These are phyloP conservation scores for Drosophila lutescens DNA, from an alignment of 2,888 invertebrate genomes.

Conservation along the genomic window DNA sequence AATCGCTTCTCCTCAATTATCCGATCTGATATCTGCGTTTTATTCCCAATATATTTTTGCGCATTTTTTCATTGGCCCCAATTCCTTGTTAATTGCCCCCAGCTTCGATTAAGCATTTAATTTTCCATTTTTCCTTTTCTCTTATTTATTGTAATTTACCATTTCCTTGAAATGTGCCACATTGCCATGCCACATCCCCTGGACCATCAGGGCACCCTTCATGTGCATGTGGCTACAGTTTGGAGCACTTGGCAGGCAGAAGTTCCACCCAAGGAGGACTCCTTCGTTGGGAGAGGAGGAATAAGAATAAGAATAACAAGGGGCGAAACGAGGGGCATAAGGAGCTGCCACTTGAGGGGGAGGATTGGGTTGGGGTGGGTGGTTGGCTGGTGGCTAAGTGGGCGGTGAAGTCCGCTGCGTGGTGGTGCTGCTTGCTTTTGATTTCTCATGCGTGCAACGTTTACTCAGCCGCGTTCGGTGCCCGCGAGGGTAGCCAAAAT, in stretches of 20 bases:
- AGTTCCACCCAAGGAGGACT: slow-evolving; percentile 7
- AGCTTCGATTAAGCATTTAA: slow-evolving; percentile 23
- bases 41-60: background rate
- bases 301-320: slow-evolving; percentile 19
- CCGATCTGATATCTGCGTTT: background rate
- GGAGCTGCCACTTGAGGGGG: slow-evolving; percentile 22
- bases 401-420: slow-evolving; percentile 6
- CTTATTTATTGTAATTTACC: slow-evolving; percentile 53
- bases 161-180: slow-evolving; percentile 39
- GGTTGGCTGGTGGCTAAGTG: background rate
- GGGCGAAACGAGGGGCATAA: slow-evolving; percentile 16
- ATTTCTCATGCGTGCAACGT: slow-evolving; percentile 70
- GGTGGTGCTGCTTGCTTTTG: slow-evolving; percentile 57
- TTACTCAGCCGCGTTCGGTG: slow-evolving; percentile 56
- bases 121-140: slow-evolving; percentile 9
- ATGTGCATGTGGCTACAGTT: slow-evolving; percentile 34
- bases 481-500: slow-evolving; percentile 45
- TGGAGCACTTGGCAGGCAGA: slow-evolving; percentile 16
- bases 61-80: background rate
- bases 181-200: background rate
- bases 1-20: background rate
- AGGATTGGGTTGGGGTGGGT: background rate
- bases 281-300: slow-evolving; percentile 2
- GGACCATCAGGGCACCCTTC: background rate
- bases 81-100: slow-evolving; percentile 16